Conservation (phyloP, 2,113 vertebrate species). For the Danionella cerebrum region DNA sequence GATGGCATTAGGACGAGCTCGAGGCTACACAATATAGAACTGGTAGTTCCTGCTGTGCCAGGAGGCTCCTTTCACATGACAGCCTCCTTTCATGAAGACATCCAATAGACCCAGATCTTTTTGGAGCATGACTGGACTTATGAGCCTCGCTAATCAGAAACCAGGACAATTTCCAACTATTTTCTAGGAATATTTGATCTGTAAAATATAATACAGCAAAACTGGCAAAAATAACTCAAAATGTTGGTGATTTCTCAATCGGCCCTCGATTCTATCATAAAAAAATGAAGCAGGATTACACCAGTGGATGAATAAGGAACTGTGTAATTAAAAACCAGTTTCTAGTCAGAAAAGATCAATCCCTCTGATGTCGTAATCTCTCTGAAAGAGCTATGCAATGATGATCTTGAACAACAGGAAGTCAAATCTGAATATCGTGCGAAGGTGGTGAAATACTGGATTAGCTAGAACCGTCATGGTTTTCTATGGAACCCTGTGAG, state of each 20-base stretch:
- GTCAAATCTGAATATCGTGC: slow-evolving; percentile 1
- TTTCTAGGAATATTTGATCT: too few relatives aligned
- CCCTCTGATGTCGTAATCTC: background rate
- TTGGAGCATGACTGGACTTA: background rate
- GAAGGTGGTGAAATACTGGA: background rate
- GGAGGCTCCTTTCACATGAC: slow-evolving; percentile 17
- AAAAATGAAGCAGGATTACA: too few relatives aligned
- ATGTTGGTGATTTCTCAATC: too few relatives aligned
- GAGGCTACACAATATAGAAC: background rate
- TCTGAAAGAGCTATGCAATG: background rate
- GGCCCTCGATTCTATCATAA: too few relatives aligned
- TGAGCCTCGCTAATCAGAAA: background rate
- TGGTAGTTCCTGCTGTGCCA: slow-evolving; percentile 17
- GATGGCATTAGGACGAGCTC: background rate
- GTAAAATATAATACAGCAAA: too few relatives aligned
- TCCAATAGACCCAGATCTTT: background rate
- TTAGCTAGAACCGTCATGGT: background rate
- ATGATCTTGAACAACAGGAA: background rate
- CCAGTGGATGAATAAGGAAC: too few relatives aligned
- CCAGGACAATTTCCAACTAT: background rate
- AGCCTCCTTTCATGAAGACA: background rate
- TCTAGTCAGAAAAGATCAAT: background rate
- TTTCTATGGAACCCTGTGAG: background rate
- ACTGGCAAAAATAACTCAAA: too few relatives aligned
- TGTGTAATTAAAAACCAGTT: too few relatives aligned